Percentiles rank a stretch among this genome's conserved stretches.
phyloP scores from a whole-genome alignment of 2,797 vertebrate species.

The Amblyraja radiata region DNA sequence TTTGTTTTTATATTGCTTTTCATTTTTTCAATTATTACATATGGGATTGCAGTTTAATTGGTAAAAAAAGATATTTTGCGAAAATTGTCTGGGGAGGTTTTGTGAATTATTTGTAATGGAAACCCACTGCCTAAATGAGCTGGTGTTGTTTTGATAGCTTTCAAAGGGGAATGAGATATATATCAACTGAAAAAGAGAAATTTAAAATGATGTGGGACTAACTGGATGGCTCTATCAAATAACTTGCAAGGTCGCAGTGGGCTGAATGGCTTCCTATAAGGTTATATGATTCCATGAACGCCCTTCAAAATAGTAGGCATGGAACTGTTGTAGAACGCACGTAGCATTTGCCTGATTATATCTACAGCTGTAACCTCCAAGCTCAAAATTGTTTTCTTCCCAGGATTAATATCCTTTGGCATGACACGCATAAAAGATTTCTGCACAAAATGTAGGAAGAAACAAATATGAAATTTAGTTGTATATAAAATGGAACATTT shows the following conservation, averaged over 20 bases:
- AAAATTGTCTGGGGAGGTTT: not conserved
- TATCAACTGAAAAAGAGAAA: not conserved
- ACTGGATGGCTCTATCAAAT: not conserved
- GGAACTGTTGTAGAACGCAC: not conserved
- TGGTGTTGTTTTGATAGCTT: not conserved
- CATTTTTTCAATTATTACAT: too few relatives aligned
- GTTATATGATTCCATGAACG: not conserved
- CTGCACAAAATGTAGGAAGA: not conserved
- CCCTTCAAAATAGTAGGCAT: not conserved
- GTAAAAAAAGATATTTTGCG: not conserved
- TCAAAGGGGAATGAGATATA: not conserved
- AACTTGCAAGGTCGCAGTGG: not conserved
- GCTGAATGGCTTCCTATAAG: not conserved
- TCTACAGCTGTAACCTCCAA: not conserved
- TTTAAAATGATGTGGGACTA: not conserved
- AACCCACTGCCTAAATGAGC: not conserved
- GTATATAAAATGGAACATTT: not conserved
- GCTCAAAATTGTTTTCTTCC: conserved; percentile 4
- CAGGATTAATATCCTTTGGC: not conserved
- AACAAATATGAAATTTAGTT: conserved; percentile 6
- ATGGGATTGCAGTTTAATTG: not conserved
- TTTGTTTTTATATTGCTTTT: too few relatives aligned
- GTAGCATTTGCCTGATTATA: not conserved
- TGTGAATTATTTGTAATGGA: not conserved
- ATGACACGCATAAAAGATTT: not conserved